phyloP scores from a whole-genome alignment of 2,888 invertebrate genomes.

The Tachina grossa region DNA sequence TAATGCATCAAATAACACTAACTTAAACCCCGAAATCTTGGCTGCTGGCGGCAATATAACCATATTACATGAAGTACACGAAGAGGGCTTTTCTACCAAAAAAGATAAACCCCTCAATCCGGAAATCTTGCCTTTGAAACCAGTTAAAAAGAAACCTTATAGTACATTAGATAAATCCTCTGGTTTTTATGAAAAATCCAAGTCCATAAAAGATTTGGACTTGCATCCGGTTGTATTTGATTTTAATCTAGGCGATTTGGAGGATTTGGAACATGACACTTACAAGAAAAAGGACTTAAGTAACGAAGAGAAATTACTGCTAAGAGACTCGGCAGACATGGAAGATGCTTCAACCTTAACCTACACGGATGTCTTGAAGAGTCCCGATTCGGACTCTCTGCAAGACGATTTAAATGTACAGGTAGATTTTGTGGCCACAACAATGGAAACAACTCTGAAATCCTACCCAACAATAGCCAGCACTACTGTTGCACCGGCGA shows the following conservation, averaged over 20 bases:
- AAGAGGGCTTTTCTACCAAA: slow-evolving; percentile 66
- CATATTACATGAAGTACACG: slow-evolving; percentile 77
- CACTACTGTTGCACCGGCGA: slow-evolving; percentile 37
- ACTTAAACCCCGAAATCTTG: slow-evolving; percentile 37
- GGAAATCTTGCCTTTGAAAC: slow-evolving; percentile 77
- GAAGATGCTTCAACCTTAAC: slow-evolving; percentile 58
- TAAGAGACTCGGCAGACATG: slow-evolving; percentile 74
- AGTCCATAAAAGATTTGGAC: slow-evolving; percentile 78
- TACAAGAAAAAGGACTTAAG: slow-evolving; percentile 80
- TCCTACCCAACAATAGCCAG: slow-evolving; percentile 42
- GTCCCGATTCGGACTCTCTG: slow-evolving; percentile 59
- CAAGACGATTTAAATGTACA: slow-evolving; percentile 68
- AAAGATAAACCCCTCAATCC: slow-evolving; percentile 77
- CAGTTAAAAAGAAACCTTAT: slow-evolving; percentile 79
- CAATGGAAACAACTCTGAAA: neutral
- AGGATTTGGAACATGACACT: slow-evolving; percentile 80
- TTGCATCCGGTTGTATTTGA: slow-evolving; percentile 81
- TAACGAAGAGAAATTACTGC: slow-evolving; percentile 78
- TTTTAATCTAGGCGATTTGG: slow-evolving; percentile 81
- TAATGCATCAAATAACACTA: slow-evolving; percentile 24
- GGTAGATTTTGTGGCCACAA: slow-evolving; percentile 62
- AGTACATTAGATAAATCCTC: slow-evolving; percentile 77
- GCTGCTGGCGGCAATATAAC: slow-evolving; percentile 76
- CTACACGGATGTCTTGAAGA: slow-evolving; percentile 69
- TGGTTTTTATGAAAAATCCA: slow-evolving; percentile 77